Percentiles rank a stretch among this genome's conserved stretches.
Evolutionary conservation across 2,113 vertebrate genomes (phyloP).

Genomic region (Ceyx cyanopectus): DNA sequence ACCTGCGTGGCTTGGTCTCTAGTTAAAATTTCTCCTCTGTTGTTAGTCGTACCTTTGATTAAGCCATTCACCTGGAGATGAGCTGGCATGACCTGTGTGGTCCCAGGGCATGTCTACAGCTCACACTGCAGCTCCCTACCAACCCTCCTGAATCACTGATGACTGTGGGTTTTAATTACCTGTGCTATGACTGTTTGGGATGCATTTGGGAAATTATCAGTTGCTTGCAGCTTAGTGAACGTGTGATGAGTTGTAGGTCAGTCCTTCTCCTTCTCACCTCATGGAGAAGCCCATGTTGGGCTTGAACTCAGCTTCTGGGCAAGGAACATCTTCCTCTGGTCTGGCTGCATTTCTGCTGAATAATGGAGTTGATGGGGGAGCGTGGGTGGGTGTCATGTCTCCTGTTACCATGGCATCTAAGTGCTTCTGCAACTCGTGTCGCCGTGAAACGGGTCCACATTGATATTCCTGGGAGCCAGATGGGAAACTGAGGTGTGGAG

Average conservation of each 20-base stretch:
- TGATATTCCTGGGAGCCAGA: slow-evolving; percentile 24
- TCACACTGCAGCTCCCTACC: rapidly evolving
- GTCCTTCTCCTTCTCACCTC: background rate
- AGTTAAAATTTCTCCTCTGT: background rate
- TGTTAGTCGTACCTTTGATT: background rate
- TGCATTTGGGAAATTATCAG: background rate
- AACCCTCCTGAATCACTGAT: background rate
- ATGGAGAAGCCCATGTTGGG: rapidly evolving
- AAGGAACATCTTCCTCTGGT: background rate
- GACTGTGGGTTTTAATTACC: background rate
- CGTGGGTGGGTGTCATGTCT: slow-evolving; percentile 29
- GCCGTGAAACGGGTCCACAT: background rate
- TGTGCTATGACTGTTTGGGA: background rate
- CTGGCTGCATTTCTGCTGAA: slow-evolving; percentile 38
- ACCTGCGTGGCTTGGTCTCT: background rate
- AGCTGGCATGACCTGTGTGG: background rate
- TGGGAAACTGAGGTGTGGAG: slow-evolving; percentile 21
- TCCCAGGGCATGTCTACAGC: background rate
- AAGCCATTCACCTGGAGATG: background rate
- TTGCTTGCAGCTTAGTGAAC: background rate
- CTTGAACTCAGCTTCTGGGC: background rate
- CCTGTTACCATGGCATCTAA: slow-evolving; percentile 58
- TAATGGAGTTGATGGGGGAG: background rate
- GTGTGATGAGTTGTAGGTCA: background rate
- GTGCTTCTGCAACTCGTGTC: slow-evolving; percentile 34